Evolutionary conservation across 2,113 vertebrate species (phyloP).

Genomic region (Clupea harengus): DNA sequence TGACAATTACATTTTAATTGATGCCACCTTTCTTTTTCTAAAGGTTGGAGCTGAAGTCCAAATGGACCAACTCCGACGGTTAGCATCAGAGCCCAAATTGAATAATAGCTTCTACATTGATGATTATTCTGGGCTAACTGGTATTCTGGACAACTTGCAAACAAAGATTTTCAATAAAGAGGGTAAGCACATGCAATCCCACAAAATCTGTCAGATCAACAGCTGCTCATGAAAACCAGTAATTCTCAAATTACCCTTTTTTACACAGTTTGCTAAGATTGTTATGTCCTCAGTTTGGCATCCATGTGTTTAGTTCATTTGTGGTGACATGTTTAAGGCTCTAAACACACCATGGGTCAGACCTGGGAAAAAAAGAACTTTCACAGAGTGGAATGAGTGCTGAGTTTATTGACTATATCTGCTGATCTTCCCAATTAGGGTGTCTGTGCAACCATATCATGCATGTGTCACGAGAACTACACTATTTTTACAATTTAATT

Average conservation of each 20-base stretch:
- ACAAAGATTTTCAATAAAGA: slow-evolving; percentile 74
- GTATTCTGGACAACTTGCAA: slow-evolving; percentile 70
- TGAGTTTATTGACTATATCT: slow-evolving; percentile 1
- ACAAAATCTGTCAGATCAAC: background rate
- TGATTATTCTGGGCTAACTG: slow-evolving; percentile 61
- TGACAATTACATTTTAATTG: background rate
- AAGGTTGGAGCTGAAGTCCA: slow-evolving; percentile 38
- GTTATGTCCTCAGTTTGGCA: background rate
- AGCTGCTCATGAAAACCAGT: too few species aligned
- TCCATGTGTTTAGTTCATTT: too few species aligned
- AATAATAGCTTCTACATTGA: slow-evolving; percentile 62
- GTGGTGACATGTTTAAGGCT: slow-evolving; percentile 32
- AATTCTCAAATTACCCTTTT: too few species aligned
- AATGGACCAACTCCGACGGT: rapidly evolving
- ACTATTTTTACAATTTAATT: too few species aligned
- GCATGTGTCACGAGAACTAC: too few species aligned
- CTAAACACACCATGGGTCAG: slow-evolving; percentile 37
- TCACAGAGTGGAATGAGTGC: slow-evolving; percentile 65
- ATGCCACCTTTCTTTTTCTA: slow-evolving; percentile 29
- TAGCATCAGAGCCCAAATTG: slow-evolving; percentile 60
- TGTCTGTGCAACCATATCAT: too few species aligned
- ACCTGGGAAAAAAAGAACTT: slow-evolving; percentile 54
- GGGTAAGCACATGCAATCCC: slow-evolving; percentile 57
- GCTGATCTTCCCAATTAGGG: too few species aligned
- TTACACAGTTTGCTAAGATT: background rate